Conservation (phyloP, 2,113 vertebrate genomes). For the Irena cyanogastra region DNA sequence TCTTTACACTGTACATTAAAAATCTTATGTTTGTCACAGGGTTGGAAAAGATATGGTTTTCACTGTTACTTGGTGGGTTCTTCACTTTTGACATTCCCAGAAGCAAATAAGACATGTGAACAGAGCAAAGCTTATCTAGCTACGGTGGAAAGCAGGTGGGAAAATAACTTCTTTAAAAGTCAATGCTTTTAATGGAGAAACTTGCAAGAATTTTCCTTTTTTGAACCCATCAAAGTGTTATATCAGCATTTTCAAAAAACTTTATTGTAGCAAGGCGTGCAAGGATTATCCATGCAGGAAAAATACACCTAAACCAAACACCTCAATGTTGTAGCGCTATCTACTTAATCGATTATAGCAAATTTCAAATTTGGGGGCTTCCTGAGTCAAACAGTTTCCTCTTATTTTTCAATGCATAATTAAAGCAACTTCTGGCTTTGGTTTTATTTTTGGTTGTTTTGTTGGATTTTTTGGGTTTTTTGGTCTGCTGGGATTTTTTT, state of each 20-base stretch:
- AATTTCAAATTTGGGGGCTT: not conserved
- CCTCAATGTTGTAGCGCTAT: not conserved
- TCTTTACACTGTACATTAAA: not conserved
- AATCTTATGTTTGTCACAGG: slow-evolving; percentile 64
- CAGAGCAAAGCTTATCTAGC: slow-evolving; percentile 66
- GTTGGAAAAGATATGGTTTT: slow-evolving; percentile 76
- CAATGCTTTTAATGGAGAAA: not conserved
- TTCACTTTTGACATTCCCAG: slow-evolving; percentile 73
- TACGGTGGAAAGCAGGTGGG: slow-evolving; percentile 82
- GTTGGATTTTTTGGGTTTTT: too few species aligned
- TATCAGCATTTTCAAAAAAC: not conserved
- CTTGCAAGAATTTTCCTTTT: not conserved
- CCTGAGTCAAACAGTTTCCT: not conserved
- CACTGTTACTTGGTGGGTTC: slow-evolving; percentile 83
- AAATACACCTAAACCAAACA: not conserved
- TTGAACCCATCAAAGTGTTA: not conserved
- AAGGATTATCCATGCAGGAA: not conserved
- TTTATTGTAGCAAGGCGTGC: not conserved
- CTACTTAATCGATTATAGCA: not conserved
- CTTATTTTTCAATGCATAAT: not conserved
- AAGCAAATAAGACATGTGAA: slow-evolving; percentile 76
- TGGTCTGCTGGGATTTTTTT: not conserved
- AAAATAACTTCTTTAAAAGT: not conserved
- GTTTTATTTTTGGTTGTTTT: not conserved
- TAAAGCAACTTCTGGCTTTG: not conserved